These are phyloP conservation scores for Progne subis DNA, from an alignment of 2,113 vertebrate species.

Conservation along the genomic window DNA sequence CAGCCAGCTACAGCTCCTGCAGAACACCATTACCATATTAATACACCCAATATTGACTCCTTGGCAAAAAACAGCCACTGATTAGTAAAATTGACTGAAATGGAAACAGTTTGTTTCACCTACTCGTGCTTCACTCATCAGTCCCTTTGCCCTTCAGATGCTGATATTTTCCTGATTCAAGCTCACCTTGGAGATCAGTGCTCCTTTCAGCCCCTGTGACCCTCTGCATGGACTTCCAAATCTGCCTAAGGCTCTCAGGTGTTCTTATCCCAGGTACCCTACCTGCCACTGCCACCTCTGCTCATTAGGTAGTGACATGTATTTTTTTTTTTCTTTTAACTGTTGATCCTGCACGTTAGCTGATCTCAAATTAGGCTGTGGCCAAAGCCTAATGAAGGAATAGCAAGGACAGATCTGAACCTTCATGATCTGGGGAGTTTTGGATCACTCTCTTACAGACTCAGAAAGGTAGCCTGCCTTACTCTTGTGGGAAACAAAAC, in stretches of 20 bases:
- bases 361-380: not conserved
- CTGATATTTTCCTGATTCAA: not conserved
- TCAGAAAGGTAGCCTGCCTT: not conserved
- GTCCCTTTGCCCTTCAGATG: not conserved
- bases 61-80: not conserved
- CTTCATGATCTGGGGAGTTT: not conserved
- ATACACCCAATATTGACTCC: constrained; percentile 11
- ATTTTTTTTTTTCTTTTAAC: not conserved
- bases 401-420: not conserved
- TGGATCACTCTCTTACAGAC: not conserved
- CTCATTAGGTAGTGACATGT: not conserved
- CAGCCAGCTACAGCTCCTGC: not conserved
- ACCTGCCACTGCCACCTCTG: not conserved
- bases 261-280: not conserved
- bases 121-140: not conserved
- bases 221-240: not conserved
- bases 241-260: not conserved
- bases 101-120: not conserved
- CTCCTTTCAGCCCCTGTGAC: not conserved
- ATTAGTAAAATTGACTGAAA: constrained; percentile 32
- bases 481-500: not conserved
- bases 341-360: not conserved
- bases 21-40: constrained; percentile 1
- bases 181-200: not conserved
- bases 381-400: not conserved